Conservation (phyloP, 2,888 invertebrate genomes). For the Cryptocephalus primarius region DNA sequence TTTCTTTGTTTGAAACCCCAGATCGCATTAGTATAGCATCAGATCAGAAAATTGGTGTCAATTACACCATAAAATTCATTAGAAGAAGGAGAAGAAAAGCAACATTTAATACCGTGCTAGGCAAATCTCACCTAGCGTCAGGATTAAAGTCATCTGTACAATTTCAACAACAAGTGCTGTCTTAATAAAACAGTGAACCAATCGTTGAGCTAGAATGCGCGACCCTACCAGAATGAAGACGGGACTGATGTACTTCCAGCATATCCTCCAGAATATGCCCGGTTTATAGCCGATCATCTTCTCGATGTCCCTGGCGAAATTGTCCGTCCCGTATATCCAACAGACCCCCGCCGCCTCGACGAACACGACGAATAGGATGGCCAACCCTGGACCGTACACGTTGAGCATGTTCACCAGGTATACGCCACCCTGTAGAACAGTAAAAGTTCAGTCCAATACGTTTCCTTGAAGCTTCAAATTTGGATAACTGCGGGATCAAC, state of each 20-base stretch:
- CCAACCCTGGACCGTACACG: constrained; percentile 77
- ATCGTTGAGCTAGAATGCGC: no score
- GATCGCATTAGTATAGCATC: no score
- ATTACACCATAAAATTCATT: no score
- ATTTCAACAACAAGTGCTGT: background rate
- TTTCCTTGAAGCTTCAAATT: background rate
- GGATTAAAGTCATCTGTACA: no score
- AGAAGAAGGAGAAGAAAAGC: no score
- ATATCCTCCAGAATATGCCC: constrained; percentile 68
- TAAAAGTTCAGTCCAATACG: constrained; percentile 3
- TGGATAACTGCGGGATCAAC: no score
- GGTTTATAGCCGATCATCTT: constrained; percentile 75
- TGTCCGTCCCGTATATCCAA: constrained; percentile 80
- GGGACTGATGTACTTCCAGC: constrained; percentile 83
- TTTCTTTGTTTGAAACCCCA: no score
- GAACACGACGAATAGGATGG: constrained; percentile 83
- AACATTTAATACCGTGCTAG: no score
- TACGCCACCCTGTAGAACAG: constrained; percentile 61
- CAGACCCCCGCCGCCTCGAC: constrained; percentile 83
- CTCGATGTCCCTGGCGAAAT: constrained; percentile 69
- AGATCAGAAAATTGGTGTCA: no score
- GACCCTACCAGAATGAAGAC: constrained; percentile 61
- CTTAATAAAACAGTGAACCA: no score
- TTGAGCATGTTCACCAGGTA: constrained; percentile 79
- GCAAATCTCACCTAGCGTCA: no score